Conservation (phyloP, 2,797 vertebrate species). For the Lates japonicus region DNA sequence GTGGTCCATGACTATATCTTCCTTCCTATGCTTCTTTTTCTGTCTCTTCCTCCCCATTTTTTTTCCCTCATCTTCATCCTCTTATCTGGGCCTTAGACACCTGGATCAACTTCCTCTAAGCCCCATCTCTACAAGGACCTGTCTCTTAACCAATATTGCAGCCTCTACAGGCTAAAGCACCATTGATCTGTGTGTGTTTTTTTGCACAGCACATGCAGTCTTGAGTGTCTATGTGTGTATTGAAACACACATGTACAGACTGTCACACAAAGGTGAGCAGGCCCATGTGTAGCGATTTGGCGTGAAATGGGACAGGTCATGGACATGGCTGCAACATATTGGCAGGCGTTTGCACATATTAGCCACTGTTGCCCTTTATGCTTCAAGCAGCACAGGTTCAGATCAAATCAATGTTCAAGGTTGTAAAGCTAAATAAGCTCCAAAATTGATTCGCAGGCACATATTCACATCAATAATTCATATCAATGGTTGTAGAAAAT, state of each 20-base stretch:
- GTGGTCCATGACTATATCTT: background rate
- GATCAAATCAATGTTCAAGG: conserved; percentile 69
- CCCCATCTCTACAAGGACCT: conserved; percentile 5
- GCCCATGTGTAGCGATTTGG: conserved; percentile 41
- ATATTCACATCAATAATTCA: conserved; percentile 64
- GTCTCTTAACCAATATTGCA: conserved; percentile 38
- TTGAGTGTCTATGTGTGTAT: background rate
- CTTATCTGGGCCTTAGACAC: conserved; percentile 19
- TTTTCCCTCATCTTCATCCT: background rate
- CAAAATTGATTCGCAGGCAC: conserved; percentile 54
- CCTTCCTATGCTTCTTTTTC: background rate
- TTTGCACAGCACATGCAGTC: background rate
- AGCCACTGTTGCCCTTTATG: conserved; percentile 58
- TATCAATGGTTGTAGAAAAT: conserved; percentile 41
- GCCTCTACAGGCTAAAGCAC: conserved; percentile 5
- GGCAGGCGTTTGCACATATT: conserved; percentile 71
- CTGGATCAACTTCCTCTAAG: conserved; percentile 39
- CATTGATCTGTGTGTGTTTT: conserved; percentile 56
- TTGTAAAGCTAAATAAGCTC: conserved; percentile 72
- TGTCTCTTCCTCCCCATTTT: background rate
- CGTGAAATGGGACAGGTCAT: conserved; percentile 66
- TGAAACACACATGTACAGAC: conserved; percentile 10
- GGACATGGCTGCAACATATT: conserved; percentile 50
- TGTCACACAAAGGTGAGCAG: conserved; percentile 43
- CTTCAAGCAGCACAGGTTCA: conserved; percentile 50